phyloP scores from a whole-genome alignment of 2,113 vertebrate genomes.

The Chrysochloris asiatica region DNA sequence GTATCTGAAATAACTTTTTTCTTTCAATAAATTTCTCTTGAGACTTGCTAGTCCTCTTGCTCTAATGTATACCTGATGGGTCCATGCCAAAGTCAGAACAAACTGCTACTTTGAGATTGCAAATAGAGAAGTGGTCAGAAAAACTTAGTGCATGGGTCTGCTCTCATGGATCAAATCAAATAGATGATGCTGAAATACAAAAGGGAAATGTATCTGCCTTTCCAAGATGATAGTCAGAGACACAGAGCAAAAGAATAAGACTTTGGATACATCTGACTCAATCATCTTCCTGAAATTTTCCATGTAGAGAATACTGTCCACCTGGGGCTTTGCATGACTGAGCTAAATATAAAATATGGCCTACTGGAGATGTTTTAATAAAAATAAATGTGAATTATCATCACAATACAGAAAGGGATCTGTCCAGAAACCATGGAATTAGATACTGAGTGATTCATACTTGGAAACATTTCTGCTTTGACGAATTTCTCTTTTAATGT shows the following conservation, averaged over 20 bases:
- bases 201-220: background rate
- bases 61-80: background rate
- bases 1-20: background rate
- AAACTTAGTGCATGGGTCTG: background rate
- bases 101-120: constrained; percentile 7
- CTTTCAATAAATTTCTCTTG: background rate
- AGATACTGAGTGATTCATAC: constrained; percentile 47
- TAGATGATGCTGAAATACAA: background rate
- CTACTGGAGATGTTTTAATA: constrained; percentile 18
- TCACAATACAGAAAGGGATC: constrained; percentile 38
- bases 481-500: constrained; percentile 64
- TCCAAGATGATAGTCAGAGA: constrained; percentile 21
- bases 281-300: constrained; percentile 33
- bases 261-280: background rate
- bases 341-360: constrained; percentile 16
- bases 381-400: constrained; percentile 40
- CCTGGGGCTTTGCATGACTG: background rate
- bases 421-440: constrained; percentile 11
- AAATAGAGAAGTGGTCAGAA: constrained; percentile 22
- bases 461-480: constrained; percentile 23
- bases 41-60: background rate
- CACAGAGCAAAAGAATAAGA: constrained; percentile 1
- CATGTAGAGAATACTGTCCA: background rate
- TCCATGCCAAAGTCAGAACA: background rate
- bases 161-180: background rate